Base-by-base conservation (phyloP, 1,140 invertebrate genomes). In the Drosophila lacertosa region DNA sequence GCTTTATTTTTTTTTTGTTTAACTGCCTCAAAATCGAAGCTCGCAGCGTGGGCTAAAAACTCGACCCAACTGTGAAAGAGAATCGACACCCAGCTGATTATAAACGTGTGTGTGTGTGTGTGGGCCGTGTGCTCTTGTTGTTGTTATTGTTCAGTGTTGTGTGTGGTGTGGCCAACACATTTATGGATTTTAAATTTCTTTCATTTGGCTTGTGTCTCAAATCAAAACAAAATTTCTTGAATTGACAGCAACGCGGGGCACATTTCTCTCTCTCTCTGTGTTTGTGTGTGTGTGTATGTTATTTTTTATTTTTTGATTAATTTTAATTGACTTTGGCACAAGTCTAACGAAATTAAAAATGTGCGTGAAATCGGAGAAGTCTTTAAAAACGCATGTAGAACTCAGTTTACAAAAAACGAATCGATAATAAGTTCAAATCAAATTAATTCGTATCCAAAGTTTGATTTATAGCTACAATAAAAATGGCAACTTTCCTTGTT, bases 281-380 rank as follows among this genome's bases (percentile, higher is more conserved):
- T 54, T n/a, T 42, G 22, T 29, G 51, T 55, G 37, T 29, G 0
- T 20, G 26, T 33, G 5, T 24, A n/a, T 9, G 2, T 4, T n/a
- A 53, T 68, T 58, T 51, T 58, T 54, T 60, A 62, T 58, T 51
- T 58, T 54, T 60, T 57, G 71, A 80, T 80, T 67, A 53, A 54
- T 60, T 64, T 72, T 80, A 79, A 84, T 83, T 80, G 76, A 65
- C 20, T 76, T 80, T 86, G 81, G 80, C 80, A 84, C 80, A 79
- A 84, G 79, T 83, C 80, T 45, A 69, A 66, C 35, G 55, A 74
- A 60, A 72, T 26, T 54, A 37, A 54, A 81, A 80, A 62, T 55
- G 74, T 33, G 37, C 79, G 50, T 82, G 68, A 80, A 80, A 80
- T 79, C 65, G 77, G 50, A 5, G 24, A 57, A 29, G 22, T 45